Evolutionary conservation across 1,140 invertebrate species (phyloP).

Genomic region (Drosophila ercepeae): DNA sequence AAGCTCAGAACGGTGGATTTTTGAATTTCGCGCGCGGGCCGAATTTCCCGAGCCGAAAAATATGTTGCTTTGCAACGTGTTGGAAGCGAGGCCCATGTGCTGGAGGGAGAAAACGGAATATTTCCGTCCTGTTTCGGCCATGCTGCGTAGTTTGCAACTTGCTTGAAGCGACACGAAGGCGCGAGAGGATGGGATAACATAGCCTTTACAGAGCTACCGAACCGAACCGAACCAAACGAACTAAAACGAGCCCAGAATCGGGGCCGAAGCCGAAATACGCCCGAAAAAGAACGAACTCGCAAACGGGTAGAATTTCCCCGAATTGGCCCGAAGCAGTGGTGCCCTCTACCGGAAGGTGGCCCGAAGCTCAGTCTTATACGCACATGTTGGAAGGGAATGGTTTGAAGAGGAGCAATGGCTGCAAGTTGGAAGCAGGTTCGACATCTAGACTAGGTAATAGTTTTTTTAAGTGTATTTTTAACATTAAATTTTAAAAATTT

Average conservation of each 20-base stretch:
- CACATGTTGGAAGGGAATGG: neutral
- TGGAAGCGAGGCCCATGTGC: too few relatives aligned
- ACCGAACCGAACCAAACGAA: too few relatives aligned
- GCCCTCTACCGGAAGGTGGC: neutral
- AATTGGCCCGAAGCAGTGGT: neutral
- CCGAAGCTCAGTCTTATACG: slow-evolving; percentile 20
- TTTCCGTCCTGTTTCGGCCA: too few relatives aligned
- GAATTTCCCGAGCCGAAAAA: too few relatives aligned
- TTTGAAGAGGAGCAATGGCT: slow-evolving; percentile 3
- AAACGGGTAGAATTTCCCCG: slow-evolving; percentile 1
- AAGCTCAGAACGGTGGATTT: too few relatives aligned
- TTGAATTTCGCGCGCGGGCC: too few relatives aligned
- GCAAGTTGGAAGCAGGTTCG: neutral
- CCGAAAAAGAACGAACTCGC: neutral
- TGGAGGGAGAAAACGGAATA: too few relatives aligned
- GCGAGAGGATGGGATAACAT: too few relatives aligned
- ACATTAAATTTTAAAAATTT: neutral
- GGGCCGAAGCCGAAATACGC: neutral
- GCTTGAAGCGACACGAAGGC: too few relatives aligned
- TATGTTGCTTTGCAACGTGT: too few relatives aligned
- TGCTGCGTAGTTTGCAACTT: too few relatives aligned
- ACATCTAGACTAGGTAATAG: neutral
- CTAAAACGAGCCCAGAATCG: neutral
- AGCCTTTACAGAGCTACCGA: too few relatives aligned
- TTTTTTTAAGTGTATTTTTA: neutral